Conservation (phyloP, 2,113 vertebrate genomes). For the Motacilla alba region DNA sequence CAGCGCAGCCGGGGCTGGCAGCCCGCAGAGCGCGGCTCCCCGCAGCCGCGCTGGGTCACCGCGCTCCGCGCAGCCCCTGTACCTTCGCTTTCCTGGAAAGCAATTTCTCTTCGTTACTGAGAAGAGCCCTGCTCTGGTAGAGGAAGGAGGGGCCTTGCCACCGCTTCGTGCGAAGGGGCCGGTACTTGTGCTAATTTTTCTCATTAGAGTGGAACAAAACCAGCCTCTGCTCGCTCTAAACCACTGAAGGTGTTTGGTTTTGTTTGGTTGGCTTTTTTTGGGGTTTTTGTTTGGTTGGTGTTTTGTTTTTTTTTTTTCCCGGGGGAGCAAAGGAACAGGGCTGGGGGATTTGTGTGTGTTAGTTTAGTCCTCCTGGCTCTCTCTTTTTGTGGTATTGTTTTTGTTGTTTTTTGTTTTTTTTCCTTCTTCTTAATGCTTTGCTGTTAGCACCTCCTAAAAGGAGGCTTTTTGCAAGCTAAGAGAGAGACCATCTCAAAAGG, state of each 20-base stretch:
- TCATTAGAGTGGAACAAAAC: not conserved
- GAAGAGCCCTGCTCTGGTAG: not conserved
- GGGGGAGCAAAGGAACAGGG: not conserved
- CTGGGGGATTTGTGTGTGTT: not conserved
- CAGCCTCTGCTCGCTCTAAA: not conserved
- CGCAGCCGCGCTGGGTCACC: not conserved
- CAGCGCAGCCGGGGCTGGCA: not conserved
- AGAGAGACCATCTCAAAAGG: not conserved
- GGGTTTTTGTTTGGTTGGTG: not conserved
- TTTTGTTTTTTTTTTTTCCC: not conserved
- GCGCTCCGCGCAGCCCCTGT: not conserved
- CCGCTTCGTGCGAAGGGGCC: not conserved
- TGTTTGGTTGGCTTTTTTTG: not conserved
- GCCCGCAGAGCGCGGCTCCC: not conserved
- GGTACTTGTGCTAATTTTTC: slow-evolving; percentile 12
- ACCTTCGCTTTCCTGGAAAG: slow-evolving; percentile 61
- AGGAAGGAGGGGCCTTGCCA: slow-evolving; percentile 1
- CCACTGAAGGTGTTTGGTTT: not conserved
- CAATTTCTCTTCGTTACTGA: slow-evolving; percentile 10
- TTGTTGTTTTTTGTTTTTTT: not conserved
- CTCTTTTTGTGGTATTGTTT: not conserved
- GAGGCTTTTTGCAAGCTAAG: not conserved
- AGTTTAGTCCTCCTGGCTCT: not conserved
- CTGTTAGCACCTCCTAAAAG: not conserved
- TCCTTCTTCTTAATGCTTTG: not conserved